phyloP scores from a whole-genome alignment of 2,113 vertebrate species.

The Rhombomys opimus region DNA sequence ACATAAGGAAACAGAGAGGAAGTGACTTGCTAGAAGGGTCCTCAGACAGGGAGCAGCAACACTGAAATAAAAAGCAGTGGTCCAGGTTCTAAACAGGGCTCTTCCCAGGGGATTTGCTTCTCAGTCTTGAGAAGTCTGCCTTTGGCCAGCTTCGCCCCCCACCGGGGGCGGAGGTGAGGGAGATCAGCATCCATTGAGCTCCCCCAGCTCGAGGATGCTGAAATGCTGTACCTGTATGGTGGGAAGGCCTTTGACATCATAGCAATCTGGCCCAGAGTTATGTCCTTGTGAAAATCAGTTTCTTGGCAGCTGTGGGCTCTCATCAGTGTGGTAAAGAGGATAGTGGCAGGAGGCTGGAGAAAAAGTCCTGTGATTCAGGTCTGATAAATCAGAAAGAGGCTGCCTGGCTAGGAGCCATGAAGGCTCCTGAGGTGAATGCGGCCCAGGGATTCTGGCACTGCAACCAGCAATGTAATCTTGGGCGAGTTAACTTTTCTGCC shows the following conservation, averaged over 20 bases:
- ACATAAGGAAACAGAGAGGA: neutral
- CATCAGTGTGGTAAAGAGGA: slow-evolving; percentile 34
- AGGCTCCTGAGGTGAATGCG: neutral
- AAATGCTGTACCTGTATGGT: neutral
- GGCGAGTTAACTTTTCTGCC: slow-evolving; percentile 29
- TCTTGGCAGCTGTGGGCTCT: slow-evolving; percentile 24
- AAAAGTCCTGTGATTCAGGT: slow-evolving; percentile 22
- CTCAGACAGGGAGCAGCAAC: neutral
- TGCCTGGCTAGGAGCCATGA: slow-evolving; percentile 22
- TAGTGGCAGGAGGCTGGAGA: slow-evolving; percentile 54
- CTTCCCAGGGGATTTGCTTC: neutral
- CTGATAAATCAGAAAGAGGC: slow-evolving; percentile 49
- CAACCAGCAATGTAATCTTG: neutral
- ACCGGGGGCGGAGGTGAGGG: too few species aligned
- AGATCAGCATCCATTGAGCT: neutral
- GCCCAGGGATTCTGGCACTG: neutral
- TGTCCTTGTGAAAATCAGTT: slow-evolving; percentile 44
- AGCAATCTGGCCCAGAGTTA: neutral
- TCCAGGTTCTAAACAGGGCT: neutral
- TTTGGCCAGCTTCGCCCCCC: neutral
- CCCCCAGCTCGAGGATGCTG: neutral
- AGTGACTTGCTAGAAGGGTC: neutral
- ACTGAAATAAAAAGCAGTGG: neutral
- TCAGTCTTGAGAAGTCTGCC: neutral
- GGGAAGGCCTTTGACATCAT: neutral